Conservation (phyloP, 2,888 invertebrate species). For the Troglohyphantes excavatus region DNA sequence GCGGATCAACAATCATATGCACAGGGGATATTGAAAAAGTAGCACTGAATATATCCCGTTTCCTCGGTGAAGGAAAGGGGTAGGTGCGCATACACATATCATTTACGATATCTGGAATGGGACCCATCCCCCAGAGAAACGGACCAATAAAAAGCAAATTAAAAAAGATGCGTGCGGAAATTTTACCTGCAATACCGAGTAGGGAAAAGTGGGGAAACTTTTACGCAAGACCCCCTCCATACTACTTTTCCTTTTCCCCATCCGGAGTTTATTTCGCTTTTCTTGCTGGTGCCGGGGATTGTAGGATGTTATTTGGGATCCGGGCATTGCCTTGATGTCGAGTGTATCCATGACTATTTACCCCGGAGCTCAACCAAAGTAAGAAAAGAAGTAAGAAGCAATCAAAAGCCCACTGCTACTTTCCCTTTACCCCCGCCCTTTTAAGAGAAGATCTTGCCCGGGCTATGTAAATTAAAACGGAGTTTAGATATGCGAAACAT, state of each 20-base stretch:
- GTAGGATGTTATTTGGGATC: constrained; percentile 55
- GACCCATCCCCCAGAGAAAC: constrained; percentile 1
- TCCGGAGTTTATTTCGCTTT: neutral
- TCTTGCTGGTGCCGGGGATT: too few species aligned
- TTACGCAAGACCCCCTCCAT: neutral
- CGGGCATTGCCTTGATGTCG: constrained; percentile 1
- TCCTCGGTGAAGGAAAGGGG: neutral
- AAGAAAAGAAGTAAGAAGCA: constrained; percentile 59
- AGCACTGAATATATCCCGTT: constrained; percentile 62
- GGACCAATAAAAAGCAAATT: constrained; percentile 75
- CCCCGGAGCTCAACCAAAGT: constrained; percentile 32
- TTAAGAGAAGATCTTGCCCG: constrained; percentile 17
- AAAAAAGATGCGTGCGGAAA: constrained; percentile 66
- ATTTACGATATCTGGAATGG: constrained; percentile 35
- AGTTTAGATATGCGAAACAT: constrained; percentile 60
- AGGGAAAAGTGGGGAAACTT: neutral
- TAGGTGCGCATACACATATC: constrained; percentile 56
- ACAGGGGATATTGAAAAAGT: constrained; percentile 77
- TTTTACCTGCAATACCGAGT: constrained; percentile 47
- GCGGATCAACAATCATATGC: constrained; percentile 77
- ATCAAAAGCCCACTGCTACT: constrained; percentile 59
- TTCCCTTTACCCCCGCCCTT: neutral
- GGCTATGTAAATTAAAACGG: constrained; percentile 73
- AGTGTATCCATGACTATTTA: constrained; percentile 69
- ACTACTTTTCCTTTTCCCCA: neutral